Conservation (phyloP, 2,888 invertebrate species). For the Syrista parreyssii region DNA sequence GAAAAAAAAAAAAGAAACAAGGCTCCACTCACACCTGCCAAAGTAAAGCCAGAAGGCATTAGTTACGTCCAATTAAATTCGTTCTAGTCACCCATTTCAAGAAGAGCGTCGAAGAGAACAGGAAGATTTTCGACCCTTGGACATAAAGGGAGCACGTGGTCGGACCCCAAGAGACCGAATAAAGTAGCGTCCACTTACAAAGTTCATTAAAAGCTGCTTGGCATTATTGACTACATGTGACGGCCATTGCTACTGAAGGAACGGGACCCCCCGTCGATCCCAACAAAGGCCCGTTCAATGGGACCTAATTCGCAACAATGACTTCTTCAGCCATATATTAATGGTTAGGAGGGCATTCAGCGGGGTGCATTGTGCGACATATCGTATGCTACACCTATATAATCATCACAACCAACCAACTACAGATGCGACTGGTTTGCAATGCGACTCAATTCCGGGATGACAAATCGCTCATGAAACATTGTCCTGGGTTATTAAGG, state of each 20-base stretch:
- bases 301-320: constrained; percentile 63
- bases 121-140: too few species aligned
- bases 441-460: constrained; percentile 56
- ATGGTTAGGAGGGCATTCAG: constrained; percentile 47
- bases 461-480: constrained; percentile 52
- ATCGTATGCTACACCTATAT: constrained; percentile 18
- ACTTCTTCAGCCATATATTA: constrained; percentile 55
- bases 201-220: constrained; percentile 6
- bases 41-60: too few species aligned
- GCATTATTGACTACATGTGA: background rate
- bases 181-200: constrained; percentile 8
- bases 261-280: constrained; percentile 42
- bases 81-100: too few species aligned
- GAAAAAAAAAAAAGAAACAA: too few species aligned
- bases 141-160: too few species aligned
- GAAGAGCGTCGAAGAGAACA: too few species aligned
- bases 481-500: constrained; percentile 53
- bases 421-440: constrained; percentile 12
- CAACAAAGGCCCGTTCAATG: constrained; percentile 55
- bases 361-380: constrained; percentile 26
- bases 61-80: too few species aligned
- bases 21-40: too few species aligned
- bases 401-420: constrained; percentile 3
- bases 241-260: constrained; percentile 6
- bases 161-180: background rate